phyloP scores from a whole-genome alignment of 2,888 invertebrate genomes.

The Zele albiditarsus region DNA sequence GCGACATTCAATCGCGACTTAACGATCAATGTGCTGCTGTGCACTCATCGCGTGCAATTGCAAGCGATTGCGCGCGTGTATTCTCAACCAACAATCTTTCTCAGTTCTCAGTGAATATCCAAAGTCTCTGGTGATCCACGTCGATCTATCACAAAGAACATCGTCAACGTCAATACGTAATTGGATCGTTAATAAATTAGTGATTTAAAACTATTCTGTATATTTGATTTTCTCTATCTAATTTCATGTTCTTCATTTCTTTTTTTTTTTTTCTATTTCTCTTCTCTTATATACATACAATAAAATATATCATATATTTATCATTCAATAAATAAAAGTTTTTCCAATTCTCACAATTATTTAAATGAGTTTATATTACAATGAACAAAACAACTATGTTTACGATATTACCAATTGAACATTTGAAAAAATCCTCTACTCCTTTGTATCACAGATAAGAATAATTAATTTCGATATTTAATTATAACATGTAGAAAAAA shows the following conservation, averaged over 20 bases:
- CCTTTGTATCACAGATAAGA: too few relatives aligned
- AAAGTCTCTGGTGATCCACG: slow-evolving; percentile 43
- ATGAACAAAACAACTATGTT: too few relatives aligned
- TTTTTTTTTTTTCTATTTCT: background rate
- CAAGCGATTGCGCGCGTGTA: background rate
- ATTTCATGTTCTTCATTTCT: slow-evolving; percentile 20
- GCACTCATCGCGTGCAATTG: slow-evolving; percentile 27
- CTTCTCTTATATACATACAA: background rate
- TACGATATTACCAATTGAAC: too few relatives aligned
- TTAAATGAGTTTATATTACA: too few relatives aligned
- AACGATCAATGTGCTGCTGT: slow-evolving; percentile 47
- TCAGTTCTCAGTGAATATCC: background rate
- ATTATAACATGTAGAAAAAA: background rate
- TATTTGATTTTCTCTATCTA: slow-evolving; percentile 9
- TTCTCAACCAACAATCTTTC: slow-evolving; percentile 37
- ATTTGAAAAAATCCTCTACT: too few relatives aligned
- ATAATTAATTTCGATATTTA: too few relatives aligned
- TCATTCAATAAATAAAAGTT: too few relatives aligned
- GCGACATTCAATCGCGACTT: slow-evolving; percentile 46
- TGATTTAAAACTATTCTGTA: slow-evolving; percentile 47
- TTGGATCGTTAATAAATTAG: slow-evolving; percentile 56
- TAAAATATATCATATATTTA: too few relatives aligned
- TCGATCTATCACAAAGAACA: slow-evolving; percentile 52
- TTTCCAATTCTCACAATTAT: too few relatives aligned
- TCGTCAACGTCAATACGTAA: slow-evolving; percentile 51